Evolutionary conservation across 1,140 invertebrate genomes (phyloP).

Genomic region (Asobara japonica): DNA sequence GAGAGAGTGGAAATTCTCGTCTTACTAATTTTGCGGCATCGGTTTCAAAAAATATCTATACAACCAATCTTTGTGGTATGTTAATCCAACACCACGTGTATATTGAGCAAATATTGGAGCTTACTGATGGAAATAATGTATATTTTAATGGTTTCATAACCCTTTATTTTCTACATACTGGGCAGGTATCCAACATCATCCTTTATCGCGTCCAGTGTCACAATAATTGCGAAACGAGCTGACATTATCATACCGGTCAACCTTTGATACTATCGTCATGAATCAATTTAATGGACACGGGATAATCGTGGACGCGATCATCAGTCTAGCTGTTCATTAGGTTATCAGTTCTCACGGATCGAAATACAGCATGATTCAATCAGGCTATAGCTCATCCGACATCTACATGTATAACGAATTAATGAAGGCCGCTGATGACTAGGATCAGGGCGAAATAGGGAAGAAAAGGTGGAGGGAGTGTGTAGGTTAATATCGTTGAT

Average conservation of each 20-base stretch:
- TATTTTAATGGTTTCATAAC: no score
- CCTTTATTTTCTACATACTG: no score
- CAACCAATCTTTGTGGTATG: no score
- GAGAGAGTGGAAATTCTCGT: no score
- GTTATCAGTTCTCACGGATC: constrained; percentile 56
- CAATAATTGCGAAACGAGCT: not conserved
- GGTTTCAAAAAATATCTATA: no score
- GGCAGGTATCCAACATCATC: no score
- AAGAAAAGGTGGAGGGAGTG: constrained; percentile 15
- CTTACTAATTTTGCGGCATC: no score
- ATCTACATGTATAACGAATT: constrained; percentile 60
- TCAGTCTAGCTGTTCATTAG: constrained; percentile 63
- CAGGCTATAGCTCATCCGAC: constrained; percentile 58
- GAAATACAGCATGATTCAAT: constrained; percentile 61
- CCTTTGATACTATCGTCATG: constrained; percentile 40
- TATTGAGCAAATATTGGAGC: no score
- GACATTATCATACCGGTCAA: constrained; percentile 6
- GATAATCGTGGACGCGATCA: constrained; percentile 61
- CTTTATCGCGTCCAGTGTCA: no score
- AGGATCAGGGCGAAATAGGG: constrained; percentile 26
- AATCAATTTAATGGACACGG: constrained; percentile 63
- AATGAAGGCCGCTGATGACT: constrained; percentile 52
- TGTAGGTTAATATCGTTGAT: not conserved
- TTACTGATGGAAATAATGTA: no score
- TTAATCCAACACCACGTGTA: no score